A percentile compares a stretch with the other conserved stretches of the same genome.
phyloP scores from a whole-genome alignment of 2,888 invertebrate species.

The Busseola fusca region DNA sequence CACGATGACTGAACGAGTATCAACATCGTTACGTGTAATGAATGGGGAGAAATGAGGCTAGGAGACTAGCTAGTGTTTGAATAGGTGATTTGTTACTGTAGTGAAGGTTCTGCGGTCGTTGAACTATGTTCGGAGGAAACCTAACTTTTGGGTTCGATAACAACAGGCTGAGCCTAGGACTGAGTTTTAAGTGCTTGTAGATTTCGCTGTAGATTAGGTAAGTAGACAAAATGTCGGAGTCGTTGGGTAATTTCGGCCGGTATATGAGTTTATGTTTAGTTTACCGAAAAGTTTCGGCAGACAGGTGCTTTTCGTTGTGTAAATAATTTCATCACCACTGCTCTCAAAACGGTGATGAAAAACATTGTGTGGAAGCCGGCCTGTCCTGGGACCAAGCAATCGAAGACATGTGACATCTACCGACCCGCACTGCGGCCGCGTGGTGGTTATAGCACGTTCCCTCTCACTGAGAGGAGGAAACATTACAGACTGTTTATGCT shows the following conservation, averaged over 20 bases:
- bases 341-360: background rate
- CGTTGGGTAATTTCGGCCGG: background rate
- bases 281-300: background rate
- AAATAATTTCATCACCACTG: background rate
- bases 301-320: background rate
- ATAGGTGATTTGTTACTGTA: conserved; percentile 12
- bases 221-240: background rate
- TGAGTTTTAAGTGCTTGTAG: background rate
- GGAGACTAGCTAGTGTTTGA: conserved; percentile 31
- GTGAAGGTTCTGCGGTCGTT: background rate
- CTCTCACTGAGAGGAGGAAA: background rate
- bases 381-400: background rate
- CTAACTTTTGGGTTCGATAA: background rate
- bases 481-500: background rate
- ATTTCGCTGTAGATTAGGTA: background rate
- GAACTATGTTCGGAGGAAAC: conserved; percentile 11
- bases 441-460: background rate
- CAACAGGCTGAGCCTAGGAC: background rate
- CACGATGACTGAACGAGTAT: conserved; percentile 42
- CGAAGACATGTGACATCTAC: background rate
- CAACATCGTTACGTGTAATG: conserved; percentile 52
- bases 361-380: background rate
- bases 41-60: conserved; percentile 25
- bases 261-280: background rate
- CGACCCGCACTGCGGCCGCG: background rate